Evolutionary conservation across 2,888 invertebrate species (phyloP).

Genomic region (Trachelus iudaicus): DNA sequence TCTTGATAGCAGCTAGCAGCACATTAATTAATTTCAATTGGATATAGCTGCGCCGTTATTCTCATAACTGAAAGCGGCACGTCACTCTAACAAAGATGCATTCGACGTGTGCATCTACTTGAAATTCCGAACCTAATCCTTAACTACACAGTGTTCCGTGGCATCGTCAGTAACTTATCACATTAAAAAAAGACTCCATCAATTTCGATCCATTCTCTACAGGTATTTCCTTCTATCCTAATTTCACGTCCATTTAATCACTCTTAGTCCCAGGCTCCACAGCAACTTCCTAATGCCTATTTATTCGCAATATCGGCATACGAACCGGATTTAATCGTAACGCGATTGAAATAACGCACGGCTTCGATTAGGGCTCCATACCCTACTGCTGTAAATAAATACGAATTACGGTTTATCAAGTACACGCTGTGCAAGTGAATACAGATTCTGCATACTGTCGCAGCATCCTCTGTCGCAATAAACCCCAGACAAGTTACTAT

Average conservation of each 20-base stretch:
- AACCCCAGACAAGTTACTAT: background rate
- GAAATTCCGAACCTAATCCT: background rate
- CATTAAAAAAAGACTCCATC: background rate
- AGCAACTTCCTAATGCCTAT: background rate
- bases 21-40: constrained; percentile 24
- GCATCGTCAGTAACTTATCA: background rate
- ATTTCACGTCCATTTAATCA: background rate
- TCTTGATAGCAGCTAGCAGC: constrained; percentile 20
- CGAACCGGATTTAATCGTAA: background rate
- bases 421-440: background rate
- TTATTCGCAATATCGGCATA: background rate
- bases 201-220: background rate
- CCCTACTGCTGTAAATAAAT: background rate
- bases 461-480: too few species aligned
- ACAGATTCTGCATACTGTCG: background rate
- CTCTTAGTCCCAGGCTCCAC: background rate
- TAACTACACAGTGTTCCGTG: background rate
- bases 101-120: background rate
- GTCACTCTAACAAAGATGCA: background rate
- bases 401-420: background rate
- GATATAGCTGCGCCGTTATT: constrained; percentile 10
- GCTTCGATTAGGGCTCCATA: background rate
- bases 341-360: background rate
- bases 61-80: background rate
- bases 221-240: background rate